Conservation (phyloP, 2,113 vertebrate genomes). For the Toxotes jaculatrix region DNA sequence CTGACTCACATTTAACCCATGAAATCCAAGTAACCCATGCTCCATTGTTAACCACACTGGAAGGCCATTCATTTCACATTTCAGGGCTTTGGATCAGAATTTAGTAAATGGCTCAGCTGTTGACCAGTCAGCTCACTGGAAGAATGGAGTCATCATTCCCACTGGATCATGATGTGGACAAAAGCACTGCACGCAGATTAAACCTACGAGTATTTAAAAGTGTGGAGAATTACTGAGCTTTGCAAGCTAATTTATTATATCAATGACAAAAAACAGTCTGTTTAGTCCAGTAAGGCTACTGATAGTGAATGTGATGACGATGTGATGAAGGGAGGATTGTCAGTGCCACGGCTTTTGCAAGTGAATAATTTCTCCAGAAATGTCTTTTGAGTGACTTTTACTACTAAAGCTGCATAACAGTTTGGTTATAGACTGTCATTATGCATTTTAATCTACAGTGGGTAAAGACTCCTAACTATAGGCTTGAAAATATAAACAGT, state of each 20-base stretch:
- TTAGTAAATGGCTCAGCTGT: neutral
- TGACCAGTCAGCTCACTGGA: neutral
- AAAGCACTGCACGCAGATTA: constrained; percentile 1
- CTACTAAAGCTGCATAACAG: neutral
- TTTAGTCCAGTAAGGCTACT: neutral
- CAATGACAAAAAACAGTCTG: neutral
- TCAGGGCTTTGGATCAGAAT: neutral
- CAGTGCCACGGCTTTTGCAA: neutral
- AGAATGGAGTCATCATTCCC: neutral
- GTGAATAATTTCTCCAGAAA: neutral
- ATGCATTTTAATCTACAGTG: neutral
- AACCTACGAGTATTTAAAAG: neutral
- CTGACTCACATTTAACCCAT: neutral
- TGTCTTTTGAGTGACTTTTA: neutral
- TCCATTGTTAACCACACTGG: neutral
- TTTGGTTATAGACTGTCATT: neutral
- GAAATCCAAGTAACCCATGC: neutral
- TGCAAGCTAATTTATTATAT: neutral
- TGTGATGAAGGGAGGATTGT: neutral
- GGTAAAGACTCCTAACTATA: neutral
- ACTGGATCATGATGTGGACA: neutral
- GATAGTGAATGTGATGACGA: neutral
- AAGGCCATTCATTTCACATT: neutral
- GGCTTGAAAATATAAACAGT: neutral
- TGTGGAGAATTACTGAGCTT: neutral